These are phyloP conservation scores for Dasyurus viverrinus DNA, from an alignment of 2,113 vertebrate genomes.

Conservation along the genomic window DNA sequence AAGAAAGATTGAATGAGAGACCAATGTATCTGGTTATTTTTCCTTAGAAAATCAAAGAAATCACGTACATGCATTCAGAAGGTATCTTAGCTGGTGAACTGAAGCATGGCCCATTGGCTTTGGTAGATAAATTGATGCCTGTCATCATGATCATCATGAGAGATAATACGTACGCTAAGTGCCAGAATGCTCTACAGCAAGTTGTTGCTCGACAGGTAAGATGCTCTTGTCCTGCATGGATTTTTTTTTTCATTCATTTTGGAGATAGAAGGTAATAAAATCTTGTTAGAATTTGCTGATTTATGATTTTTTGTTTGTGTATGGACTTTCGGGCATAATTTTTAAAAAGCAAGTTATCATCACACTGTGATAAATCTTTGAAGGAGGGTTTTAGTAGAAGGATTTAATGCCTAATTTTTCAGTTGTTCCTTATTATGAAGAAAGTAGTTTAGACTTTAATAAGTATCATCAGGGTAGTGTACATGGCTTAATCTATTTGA, in stretches of 20 bases:
- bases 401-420: constrained; percentile 25
- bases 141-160: constrained; percentile 99
- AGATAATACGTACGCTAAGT: constrained; percentile 95
- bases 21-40: constrained; percentile 11
- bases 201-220: constrained; percentile 94
- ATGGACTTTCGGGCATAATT: background rate
- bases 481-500: background rate
- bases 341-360: background rate
- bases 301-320: background rate
- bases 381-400: background rate
- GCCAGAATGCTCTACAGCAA: constrained; percentile 98
- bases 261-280: background rate
- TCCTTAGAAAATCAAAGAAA: constrained; percentile 98
- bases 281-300: constrained; percentile 15
- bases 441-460: constrained; percentile 23
- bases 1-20: constrained; percentile 32
- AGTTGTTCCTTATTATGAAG: constrained; percentile 23
- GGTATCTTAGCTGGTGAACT: constrained; percentile 97
- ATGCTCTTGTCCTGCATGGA: background rate
- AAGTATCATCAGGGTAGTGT: background rate
- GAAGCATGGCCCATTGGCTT: constrained; percentile 95
- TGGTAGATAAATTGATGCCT: constrained; percentile 99
- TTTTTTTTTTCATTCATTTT: background rate
- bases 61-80: constrained; percentile 99
- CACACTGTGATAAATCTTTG: background rate